Evolutionary conservation across 1,140 invertebrate species (phyloP).

Genomic region (Lasaia peninsularis): DNA sequence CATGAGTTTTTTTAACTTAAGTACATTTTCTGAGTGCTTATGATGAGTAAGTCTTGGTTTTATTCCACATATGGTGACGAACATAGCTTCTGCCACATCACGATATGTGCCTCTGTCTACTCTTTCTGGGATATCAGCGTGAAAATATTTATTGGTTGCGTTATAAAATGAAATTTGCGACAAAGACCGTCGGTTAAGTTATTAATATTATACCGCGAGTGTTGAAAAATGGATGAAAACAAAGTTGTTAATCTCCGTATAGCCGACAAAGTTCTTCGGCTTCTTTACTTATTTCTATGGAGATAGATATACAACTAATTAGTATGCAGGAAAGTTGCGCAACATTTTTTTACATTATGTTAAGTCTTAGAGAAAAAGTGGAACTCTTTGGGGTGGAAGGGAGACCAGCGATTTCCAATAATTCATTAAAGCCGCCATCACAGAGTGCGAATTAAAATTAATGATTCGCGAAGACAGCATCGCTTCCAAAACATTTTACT

Average conservation of each 20-base stretch:
- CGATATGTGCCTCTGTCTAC: too few species aligned
- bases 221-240: slow-evolving; percentile 21
- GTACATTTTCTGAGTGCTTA: too few species aligned
- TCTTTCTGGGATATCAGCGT: too few species aligned
- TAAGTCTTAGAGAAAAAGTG: slow-evolving; percentile 70
- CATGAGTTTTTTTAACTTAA: too few species aligned
- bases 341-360: slow-evolving; percentile 76
- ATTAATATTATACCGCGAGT: slow-evolving; percentile 19
- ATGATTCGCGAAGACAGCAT: slow-evolving; percentile 67
- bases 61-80: too few species aligned
- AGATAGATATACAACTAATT: slow-evolving; percentile 67
- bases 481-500: slow-evolving; percentile 53
- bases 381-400: slow-evolving; percentile 46
- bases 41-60: too few species aligned
- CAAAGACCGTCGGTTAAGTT: slow-evolving; percentile 14
- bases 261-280: slow-evolving; percentile 47
- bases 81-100: too few species aligned
- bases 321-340: slow-evolving; percentile 65
- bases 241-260: slow-evolving; percentile 65
- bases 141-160: too few species aligned
- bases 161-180: slow-evolving; percentile 7
- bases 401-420: slow-evolving; percentile 69
- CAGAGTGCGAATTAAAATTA: slow-evolving; percentile 75
- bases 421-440: slow-evolving; percentile 73
- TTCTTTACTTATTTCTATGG: slow-evolving; percentile 46